These are phyloP conservation scores for Ptychoptera contaminata DNA, from an alignment of 2,888 invertebrate species.

Conservation along the genomic window DNA sequence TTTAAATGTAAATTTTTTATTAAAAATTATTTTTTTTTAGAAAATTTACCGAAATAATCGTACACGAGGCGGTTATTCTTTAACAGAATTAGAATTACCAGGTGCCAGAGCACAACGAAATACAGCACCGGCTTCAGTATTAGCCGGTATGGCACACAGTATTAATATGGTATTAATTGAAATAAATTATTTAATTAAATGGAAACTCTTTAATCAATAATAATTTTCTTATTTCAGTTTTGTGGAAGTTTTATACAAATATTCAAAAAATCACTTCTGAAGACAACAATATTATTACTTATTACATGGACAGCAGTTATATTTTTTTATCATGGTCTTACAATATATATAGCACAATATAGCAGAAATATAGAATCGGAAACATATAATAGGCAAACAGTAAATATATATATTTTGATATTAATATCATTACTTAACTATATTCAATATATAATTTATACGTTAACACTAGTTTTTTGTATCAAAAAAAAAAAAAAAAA, in stretches of 20 bases:
- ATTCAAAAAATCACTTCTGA: slow-evolving; percentile 44
- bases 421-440: slow-evolving; percentile 19
- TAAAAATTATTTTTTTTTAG: slow-evolving; percentile 1
- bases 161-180: slow-evolving; percentile 27
- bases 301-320: slow-evolving; percentile 40
- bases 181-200: not conserved
- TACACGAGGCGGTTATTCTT: slow-evolving; percentile 33
- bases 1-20: not conserved
- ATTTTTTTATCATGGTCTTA: slow-evolving; percentile 35
- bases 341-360: slow-evolving; percentile 38
- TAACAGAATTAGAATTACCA: slow-evolving; percentile 54
- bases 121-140: slow-evolving; percentile 34
- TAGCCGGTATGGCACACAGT: slow-evolving; percentile 32
- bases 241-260: slow-evolving; percentile 53
- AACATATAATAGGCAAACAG: slow-evolving; percentile 21
- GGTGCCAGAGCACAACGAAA: slow-evolving; percentile 38
- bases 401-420: slow-evolving; percentile 15
- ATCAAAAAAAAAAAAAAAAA: too few species aligned
- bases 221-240: slow-evolving; percentile 35
- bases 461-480: not conserved
- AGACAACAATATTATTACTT: slow-evolving; percentile 44
- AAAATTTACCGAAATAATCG: slow-evolving; percentile 14
- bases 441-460: not conserved
- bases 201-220: slow-evolving; percentile 1
- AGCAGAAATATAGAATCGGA: slow-evolving; percentile 33